phyloP scores from a whole-genome alignment of 30 jellyfish, hydroid and myxozoan species.

The Catostylus mosaicus region DNA sequence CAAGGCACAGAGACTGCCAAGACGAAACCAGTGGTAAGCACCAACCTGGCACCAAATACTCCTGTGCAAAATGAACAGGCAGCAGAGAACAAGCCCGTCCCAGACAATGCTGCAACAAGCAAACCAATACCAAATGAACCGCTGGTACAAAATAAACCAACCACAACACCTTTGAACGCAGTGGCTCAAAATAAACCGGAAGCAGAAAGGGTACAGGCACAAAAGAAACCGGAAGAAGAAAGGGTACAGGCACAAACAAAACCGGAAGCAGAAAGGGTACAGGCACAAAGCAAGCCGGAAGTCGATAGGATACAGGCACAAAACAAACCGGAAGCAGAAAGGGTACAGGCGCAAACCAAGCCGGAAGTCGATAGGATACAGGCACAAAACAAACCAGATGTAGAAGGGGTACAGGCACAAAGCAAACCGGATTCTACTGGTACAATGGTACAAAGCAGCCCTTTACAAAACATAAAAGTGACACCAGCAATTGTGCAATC shows the following conservation, averaged over 20 bases:
- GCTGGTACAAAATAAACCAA: slow-evolving; percentile 14
- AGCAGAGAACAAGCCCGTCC: not conserved
- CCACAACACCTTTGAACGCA: not conserved
- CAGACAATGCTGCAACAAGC: not conserved
- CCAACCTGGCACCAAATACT: not conserved
- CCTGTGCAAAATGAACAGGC: not conserved
- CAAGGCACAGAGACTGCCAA: not conserved
- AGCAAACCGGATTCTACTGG: slow-evolving; percentile 26
- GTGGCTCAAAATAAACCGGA: slow-evolving; percentile 5
- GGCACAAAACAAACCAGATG: slow-evolving; percentile 41
- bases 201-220: no score
- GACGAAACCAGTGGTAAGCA: not conserved
- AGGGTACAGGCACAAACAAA: no score
- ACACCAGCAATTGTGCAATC: no score
- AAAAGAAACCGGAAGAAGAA: no score
- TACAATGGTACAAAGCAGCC: not conserved
- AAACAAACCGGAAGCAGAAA: not conserved
- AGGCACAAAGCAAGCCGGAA: no score
- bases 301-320: no score
- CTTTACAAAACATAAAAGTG: no score
- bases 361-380: no score
- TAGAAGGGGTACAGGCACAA: slow-evolving; percentile 35
- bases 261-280: not conserved
- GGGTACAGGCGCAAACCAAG: not conserved
- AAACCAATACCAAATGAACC: slow-evolving; percentile 25